Base-by-base conservation (phyloP, 1,140 invertebrate species). In the Zaprionus lachaisei region DNA sequence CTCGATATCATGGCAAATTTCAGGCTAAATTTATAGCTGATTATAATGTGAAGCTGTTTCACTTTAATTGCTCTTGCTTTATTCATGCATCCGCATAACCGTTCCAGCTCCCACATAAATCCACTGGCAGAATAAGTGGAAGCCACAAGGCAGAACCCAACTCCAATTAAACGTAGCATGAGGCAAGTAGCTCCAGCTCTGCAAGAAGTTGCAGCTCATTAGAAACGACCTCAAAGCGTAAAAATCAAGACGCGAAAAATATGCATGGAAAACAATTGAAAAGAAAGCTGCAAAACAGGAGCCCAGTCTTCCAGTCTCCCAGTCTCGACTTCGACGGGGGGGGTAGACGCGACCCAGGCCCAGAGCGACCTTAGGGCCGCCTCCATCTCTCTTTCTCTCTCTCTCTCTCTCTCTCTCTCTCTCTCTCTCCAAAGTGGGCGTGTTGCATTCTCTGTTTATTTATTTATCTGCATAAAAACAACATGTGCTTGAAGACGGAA, bases 191-290 rank as follows among this genome's bases (percentile, higher is more conserved):
- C 3, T 26, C 14, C 4, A 14, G 41, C 24, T n/a, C 20, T 22
- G 14, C 11, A 17, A 56, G 72, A 70, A 55, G 69, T 71, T 66
- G 63, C 64, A 68, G 74, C 76, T 86, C 77, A 86, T 86, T 86
- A 86, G 72, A 86, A 82, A 79, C 76, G 83, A 82, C 77, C 76
- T 74, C 79, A 86, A 71, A 75, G 61, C 76, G 58, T 77, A 63
- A 72, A 60, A 47, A 54, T 51, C 15, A 57, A 47, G 44, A 24
- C 55, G 49, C 22, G 22, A 63, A 60, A 71, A 78, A 69, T 70
- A 65, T 71, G 74, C 66, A 63, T 12, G 37, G 58, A 69, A 63
- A 78, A 78, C 62, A 84, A 80, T 81, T 60, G 65, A 75, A 75
- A 62, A 79, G 77, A 77, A 77, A 79, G 77, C 72, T 74, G 76